Conservation (phyloP, 2,888 invertebrate species). For the Siphlonurus alternatus region DNA sequence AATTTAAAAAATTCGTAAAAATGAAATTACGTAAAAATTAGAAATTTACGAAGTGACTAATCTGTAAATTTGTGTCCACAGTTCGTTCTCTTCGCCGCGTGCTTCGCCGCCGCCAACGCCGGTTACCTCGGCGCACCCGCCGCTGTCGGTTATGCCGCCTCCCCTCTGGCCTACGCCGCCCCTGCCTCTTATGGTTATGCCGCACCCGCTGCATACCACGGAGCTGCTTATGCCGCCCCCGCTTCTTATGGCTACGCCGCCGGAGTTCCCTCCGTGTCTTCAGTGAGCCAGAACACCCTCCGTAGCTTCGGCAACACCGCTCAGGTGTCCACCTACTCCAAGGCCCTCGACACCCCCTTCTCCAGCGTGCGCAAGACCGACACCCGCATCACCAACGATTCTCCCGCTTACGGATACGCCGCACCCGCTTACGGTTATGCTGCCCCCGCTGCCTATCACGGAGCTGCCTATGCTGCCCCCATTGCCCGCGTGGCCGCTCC, state of each 20-base stretch:
- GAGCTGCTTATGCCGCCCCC: too few relatives aligned
- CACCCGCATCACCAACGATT: slow-evolving; percentile 17
- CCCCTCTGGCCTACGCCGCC: too few relatives aligned
- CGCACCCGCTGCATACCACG: slow-evolving; percentile 4
- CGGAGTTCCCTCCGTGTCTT: slow-evolving; percentile 14
- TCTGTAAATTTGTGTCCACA: neutral
- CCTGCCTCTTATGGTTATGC: too few relatives aligned
- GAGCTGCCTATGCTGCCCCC: slow-evolving; percentile 10
- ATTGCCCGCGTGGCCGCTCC: slow-evolving; percentile 15
- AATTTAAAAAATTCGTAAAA: too few relatives aligned
- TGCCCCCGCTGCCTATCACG: slow-evolving; percentile 9
- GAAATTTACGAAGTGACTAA: too few relatives aligned
- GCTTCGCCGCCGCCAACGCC: slow-evolving; percentile 8
- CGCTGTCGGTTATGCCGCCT: too few relatives aligned
- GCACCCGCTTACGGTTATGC: slow-evolving; percentile 8
- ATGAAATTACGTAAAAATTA: too few relatives aligned
- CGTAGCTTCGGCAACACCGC: slow-evolving; percentile 8
- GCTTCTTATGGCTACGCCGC: neutral
- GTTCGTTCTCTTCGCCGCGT: slow-evolving; percentile 7
- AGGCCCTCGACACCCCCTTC: slow-evolving; percentile 20
- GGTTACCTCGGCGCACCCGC: slow-evolving; percentile 2
- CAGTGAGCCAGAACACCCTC: slow-evolving; percentile 27
- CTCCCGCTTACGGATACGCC: slow-evolving; percentile 15
- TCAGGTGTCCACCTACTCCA: slow-evolving; percentile 35
- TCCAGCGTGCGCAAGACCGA: slow-evolving; percentile 17